Conservation (phyloP, 2,888 invertebrate species). For the Lasioglossum villosulum region DNA sequence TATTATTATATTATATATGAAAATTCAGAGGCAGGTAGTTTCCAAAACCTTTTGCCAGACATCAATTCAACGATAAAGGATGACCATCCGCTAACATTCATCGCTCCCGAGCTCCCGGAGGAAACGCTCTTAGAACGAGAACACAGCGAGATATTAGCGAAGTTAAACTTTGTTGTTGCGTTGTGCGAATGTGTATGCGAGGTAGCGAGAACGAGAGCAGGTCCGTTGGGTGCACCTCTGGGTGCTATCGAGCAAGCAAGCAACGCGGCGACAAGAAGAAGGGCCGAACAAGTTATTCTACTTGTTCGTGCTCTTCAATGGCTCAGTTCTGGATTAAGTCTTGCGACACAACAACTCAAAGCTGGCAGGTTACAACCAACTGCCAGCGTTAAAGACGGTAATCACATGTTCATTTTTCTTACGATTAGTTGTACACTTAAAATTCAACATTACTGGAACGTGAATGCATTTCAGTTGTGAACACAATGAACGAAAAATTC, state of each 20-base stretch:
- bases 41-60: constrained; percentile 85
- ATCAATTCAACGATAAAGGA: constrained; percentile 78
- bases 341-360: constrained; percentile 94
- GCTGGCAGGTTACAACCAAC: constrained; percentile 95
- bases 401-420: not conserved
- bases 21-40: constrained; percentile 85
- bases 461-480: constrained; percentile 89
- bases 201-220: constrained; percentile 92
- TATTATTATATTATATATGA: not conserved
- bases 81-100: constrained; percentile 89
- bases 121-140: constrained; percentile 98
- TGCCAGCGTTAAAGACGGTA: constrained; percentile 95
- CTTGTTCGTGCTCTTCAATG: constrained; percentile 96
- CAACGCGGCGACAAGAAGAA: constrained; percentile 84
- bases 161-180: constrained; percentile 98
- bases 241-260: constrained; percentile 79
- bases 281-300: constrained; percentile 93
- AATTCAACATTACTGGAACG: constrained; percentile 26
- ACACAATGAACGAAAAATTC: constrained; percentile 96
- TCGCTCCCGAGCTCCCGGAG: constrained; percentile 96
- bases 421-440: not conserved
- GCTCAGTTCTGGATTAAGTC: constrained; percentile 96
- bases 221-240: constrained; percentile 88
- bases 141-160: constrained; percentile 98
- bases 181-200: constrained; percentile 97